Evolutionary conservation across 2,797 vertebrate genomes (phyloP).

Genomic region (Gambelia wislizenii): DNA sequence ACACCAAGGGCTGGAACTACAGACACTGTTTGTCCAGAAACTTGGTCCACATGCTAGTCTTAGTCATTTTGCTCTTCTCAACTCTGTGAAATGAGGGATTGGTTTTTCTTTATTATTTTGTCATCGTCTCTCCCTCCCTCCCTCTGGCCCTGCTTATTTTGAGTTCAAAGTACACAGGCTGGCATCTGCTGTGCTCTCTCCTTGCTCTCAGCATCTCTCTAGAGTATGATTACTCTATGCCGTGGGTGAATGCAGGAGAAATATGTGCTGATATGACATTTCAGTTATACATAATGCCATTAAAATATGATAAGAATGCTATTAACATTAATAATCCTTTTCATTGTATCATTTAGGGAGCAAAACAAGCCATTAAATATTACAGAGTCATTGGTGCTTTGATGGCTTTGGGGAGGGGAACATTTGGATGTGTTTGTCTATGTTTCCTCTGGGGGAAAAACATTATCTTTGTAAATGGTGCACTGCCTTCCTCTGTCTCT

Average conservation of each 20-base stretch:
- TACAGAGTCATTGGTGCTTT: conserved; percentile 75
- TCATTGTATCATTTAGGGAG: conserved; percentile 81
- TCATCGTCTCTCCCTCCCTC: neutral
- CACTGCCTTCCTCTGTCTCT: neutral
- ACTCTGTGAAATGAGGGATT: neutral
- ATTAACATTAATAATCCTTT: conserved; percentile 84
- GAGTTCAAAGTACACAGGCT: neutral
- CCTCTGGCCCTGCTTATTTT: conserved; percentile 27
- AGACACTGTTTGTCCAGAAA: neutral
- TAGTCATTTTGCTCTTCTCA: neutral
- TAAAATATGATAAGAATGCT: conserved; percentile 81
- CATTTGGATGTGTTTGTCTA: conserved; percentile 73
- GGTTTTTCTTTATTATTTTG: conserved; percentile 1
- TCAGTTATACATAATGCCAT: conserved; percentile 79
- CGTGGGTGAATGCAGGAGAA: conserved; percentile 76
- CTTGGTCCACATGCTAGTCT: too few relatives aligned
- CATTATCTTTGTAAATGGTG: conserved; percentile 50
- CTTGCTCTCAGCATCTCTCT: conserved; percentile 58
- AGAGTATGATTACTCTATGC: conserved; percentile 65
- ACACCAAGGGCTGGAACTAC: neutral
- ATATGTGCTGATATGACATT: conserved; percentile 79
- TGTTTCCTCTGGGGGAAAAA: conserved; percentile 43
- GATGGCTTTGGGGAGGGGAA: conserved; percentile 77
- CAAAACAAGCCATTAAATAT: conserved; percentile 82
- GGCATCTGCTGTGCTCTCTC: conserved; percentile 52